Conservation (phyloP, 2,113 vertebrate species). For the Mionectes macconnelli region DNA sequence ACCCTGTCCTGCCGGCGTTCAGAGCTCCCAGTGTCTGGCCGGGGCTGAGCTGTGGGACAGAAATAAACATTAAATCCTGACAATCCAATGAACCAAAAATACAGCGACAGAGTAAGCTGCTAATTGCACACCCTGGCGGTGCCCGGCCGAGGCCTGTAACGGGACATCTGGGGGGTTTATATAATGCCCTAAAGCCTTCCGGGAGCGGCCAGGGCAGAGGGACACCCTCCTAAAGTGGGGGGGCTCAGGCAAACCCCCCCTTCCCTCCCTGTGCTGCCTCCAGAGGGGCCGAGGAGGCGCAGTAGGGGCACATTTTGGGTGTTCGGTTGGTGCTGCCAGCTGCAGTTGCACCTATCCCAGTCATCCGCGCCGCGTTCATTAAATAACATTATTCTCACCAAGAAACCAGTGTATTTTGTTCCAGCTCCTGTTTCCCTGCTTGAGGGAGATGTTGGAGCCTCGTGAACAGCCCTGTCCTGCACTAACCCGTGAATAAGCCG, state of each 20-base stretch:
- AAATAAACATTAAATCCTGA: slow-evolving; percentile 51
- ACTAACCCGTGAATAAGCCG: not conserved
- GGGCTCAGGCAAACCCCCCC: not conserved
- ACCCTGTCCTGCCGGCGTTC: fast-evolving
- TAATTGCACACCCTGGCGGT: not conserved
- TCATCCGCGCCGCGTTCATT: not conserved
- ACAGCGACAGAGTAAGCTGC: slow-evolving; percentile 31
- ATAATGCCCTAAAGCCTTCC: not conserved
- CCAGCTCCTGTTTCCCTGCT: not conserved
- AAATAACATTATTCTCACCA: fast-evolving
- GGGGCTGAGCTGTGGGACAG: not conserved
- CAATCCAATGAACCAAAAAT: slow-evolving; percentile 71
- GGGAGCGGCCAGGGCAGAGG: fast-evolving
- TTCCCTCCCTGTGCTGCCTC: not conserved
- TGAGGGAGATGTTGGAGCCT: fast-evolving
- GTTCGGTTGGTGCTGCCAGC: not conserved
- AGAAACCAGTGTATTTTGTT: fast-evolving
- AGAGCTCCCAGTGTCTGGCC: not conserved
- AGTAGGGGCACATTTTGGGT: fast-evolving
- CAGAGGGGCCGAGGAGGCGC: fast-evolving
- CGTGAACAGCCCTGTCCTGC: fast-evolving
- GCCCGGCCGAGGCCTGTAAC: not conserved
- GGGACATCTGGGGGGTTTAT: slow-evolving; percentile 9
- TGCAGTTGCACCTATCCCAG: not conserved
- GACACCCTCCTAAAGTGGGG: not conserved